A percentile compares a stretch with the other conserved stretches of the same genome.
Evolutionary conservation across 2,113 vertebrate species (phyloP).

Genomic region (Prunella fulvescens): DNA sequence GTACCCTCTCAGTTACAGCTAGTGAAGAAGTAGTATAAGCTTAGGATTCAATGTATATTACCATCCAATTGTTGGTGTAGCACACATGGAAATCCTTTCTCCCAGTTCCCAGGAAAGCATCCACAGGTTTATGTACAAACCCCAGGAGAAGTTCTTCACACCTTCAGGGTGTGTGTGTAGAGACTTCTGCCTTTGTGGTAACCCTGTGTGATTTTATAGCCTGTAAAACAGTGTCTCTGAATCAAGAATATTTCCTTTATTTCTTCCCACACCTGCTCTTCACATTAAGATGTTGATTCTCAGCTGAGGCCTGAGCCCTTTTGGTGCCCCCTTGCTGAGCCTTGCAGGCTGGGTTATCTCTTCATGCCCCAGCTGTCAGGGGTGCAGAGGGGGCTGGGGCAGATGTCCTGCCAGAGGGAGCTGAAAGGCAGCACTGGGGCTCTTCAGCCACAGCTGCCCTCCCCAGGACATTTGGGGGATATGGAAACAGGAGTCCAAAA

Average conservation of each 20-base stretch:
- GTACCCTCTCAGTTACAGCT: neutral
- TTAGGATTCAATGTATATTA: neutral
- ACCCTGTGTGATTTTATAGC: no score
- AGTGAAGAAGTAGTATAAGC: no score
- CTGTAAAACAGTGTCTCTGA: neutral
- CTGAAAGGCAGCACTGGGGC: rapidly evolving
- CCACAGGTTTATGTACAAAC: neutral
- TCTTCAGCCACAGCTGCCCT: rapidly evolving
- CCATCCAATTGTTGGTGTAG: no score
- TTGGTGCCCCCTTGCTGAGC: no score
- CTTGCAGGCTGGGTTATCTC: no score
- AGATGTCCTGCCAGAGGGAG: neutral
- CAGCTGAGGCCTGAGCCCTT: neutral
- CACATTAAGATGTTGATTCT: no score
- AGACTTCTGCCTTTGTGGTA: neutral
- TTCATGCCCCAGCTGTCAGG: neutral
- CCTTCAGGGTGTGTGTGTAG: neutral
- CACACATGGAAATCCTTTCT: neutral
- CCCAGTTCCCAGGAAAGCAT: neutral
- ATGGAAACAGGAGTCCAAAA: neutral
- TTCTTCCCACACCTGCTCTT: neutral
- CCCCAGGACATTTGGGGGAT: neutral
- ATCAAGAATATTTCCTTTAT: neutral
- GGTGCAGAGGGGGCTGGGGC: neutral
- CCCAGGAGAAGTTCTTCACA: rapidly evolving